Evolutionary conservation across 2,888 invertebrate species (phyloP).

Genomic region (Hipparchia semele): DNA sequence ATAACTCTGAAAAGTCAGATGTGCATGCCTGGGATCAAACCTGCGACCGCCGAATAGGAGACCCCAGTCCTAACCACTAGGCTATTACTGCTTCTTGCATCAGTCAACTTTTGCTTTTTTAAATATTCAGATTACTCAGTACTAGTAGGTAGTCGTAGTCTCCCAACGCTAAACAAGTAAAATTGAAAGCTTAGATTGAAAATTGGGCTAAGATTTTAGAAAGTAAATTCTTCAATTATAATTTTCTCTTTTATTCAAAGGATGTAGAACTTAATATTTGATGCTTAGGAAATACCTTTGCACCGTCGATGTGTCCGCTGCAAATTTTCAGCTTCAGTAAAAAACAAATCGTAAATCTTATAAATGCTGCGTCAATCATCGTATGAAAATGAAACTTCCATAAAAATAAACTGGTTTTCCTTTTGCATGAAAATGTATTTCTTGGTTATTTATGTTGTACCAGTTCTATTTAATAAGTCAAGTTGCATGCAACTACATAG

Average conservation of each 20-base stretch:
- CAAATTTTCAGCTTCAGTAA: slow-evolving; percentile 37
- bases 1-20: too few species aligned
- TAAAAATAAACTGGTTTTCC: slow-evolving; percentile 15
- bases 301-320: slow-evolving; percentile 64
- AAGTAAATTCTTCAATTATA: too few species aligned
- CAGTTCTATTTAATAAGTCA: neutral
- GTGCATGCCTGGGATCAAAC: too few species aligned
- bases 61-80: too few species aligned
- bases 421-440: neutral
- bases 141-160: too few species aligned
- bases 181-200: neutral
- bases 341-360: slow-evolving; percentile 31
- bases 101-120: too few species aligned
- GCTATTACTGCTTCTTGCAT: too few species aligned
- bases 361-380: slow-evolving; percentile 21
- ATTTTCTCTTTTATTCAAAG: too few species aligned
- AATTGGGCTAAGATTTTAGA: neutral
- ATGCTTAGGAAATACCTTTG: slow-evolving; percentile 49
- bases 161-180: neutral
- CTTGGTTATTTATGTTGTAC: neutral
- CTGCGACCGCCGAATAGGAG: too few species aligned
- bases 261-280: neutral
- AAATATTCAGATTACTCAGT: too few species aligned
- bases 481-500: too few species aligned
- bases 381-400: slow-evolving; percentile 9